Evolutionary conservation across 30 jellyfish, hydroid and myxozoan species (phyloP).

Genomic region (Aurelia coerulea): DNA sequence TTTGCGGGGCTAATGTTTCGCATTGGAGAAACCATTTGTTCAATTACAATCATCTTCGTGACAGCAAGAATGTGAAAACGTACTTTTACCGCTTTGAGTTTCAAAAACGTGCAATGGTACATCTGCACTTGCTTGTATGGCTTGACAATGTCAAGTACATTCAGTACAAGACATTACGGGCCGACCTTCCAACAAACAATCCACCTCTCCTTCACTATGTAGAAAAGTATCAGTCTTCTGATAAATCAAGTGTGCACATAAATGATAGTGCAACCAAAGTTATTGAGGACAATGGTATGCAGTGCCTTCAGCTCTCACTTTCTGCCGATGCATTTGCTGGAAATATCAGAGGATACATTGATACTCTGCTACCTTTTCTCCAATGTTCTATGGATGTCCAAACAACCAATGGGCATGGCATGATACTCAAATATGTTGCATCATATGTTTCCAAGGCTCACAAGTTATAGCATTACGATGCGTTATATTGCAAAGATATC

Average conservation of each 20-base stretch:
- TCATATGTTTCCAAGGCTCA: no score
- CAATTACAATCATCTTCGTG: conserved; percentile 1
- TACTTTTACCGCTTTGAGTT: conserved; percentile 45
- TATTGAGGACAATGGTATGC: background rate
- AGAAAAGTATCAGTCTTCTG: background rate
- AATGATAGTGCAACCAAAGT: background rate
- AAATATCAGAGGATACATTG: no score
- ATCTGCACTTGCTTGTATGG: conserved; percentile 43
- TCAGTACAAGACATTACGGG: background rate
- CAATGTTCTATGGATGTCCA: no score
- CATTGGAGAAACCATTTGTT: conserved; percentile 27
- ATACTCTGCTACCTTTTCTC: no score
- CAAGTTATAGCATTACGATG: no score
- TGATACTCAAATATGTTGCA: no score
- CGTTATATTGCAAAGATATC: background rate
- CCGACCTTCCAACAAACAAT: background rate
- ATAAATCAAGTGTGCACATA: background rate
- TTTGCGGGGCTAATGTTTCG: conserved; percentile 19
- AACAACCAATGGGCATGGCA: no score
- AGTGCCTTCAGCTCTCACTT: background rate
- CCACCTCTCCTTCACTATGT: background rate
- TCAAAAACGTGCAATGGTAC: conserved; percentile 28
- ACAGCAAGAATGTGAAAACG: background rate
- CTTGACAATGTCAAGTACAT: conserved; percentile 5
- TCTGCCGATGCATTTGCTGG: no score